A percentile compares a stretch with the other conserved stretches of the same genome.
These are phyloP conservation scores for Nemapogon koenigi DNA, from an alignment of 2,888 invertebrate species.

Conservation along the genomic window DNA sequence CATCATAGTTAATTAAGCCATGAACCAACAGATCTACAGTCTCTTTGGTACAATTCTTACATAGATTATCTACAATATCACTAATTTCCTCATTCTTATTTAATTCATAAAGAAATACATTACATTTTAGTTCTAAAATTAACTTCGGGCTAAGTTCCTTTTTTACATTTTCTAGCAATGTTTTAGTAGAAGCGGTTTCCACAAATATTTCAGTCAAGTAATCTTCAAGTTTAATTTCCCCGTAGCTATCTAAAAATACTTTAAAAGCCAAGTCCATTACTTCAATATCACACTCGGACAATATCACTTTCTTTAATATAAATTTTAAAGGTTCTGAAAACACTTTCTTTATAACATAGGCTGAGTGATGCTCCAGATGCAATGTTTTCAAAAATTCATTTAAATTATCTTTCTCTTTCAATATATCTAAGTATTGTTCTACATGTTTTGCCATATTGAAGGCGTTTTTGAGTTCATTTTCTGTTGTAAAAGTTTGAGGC, in stretches of 20 bases:
- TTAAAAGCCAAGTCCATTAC: conserved; percentile 35
- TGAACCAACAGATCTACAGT: conserved; percentile 32
- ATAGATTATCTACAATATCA: conserved; percentile 23
- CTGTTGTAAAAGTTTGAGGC: conserved; percentile 41
- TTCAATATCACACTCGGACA: conserved; percentile 29
- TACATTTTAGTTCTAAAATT: conserved; percentile 34
- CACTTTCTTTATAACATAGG: conserved; percentile 29
- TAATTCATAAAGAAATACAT: conserved; percentile 31
- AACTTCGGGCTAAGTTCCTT: conserved; percentile 29
- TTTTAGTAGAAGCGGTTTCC: conserved; percentile 44
- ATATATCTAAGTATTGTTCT: conserved; percentile 53
- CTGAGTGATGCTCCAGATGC: conserved; percentile 23
- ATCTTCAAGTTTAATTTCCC: conserved; percentile 32
- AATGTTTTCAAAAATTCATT: conserved; percentile 41
- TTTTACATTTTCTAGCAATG: conserved; percentile 29
- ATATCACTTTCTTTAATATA: conserved; percentile 41
- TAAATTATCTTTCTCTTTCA: conserved; percentile 43
- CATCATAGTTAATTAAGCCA: conserved; percentile 30
- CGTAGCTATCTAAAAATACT: conserved; percentile 35
- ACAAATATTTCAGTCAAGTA: conserved; percentile 40
- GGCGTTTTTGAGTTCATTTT: conserved; percentile 53
- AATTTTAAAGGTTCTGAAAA: conserved; percentile 41
- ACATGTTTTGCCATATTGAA: conserved; percentile 61
- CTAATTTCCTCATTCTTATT: conserved; percentile 21
- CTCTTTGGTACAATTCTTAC: conserved; percentile 28